Conservation (phyloP, 2,888 invertebrate species). For the Mimumesa dahlbomi region DNA sequence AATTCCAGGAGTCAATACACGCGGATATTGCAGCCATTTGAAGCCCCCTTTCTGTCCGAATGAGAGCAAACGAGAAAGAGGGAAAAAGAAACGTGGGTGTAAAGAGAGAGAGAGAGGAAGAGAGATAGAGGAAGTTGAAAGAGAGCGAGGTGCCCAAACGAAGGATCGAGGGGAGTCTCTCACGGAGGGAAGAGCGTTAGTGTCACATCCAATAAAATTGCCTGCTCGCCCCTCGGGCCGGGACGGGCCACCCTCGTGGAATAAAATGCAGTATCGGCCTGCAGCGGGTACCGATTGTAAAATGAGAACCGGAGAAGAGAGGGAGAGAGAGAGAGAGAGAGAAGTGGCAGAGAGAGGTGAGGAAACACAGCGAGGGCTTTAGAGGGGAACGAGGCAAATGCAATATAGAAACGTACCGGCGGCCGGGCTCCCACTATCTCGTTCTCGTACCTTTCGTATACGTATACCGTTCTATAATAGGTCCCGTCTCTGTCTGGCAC, state of each 20-base stretch:
- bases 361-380: conserved; percentile 8
- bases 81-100: too few relatives aligned
- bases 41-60: conserved; percentile 67
- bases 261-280: conserved; percentile 72
- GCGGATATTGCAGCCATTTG: conserved; percentile 74
- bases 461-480: conserved; percentile 42
- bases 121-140: conserved; percentile 5
- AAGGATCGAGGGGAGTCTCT: conserved; percentile 51
- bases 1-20: conserved; percentile 74
- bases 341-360: too few relatives aligned
- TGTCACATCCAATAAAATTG: conserved; percentile 76
- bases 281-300: conserved; percentile 66
- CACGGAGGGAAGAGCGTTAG: conserved; percentile 61
- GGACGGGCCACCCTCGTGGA: conserved; percentile 62
- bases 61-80: conserved; percentile 49
- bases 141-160: conserved; percentile 37
- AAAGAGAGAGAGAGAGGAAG: conserved; percentile 14
- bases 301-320: conserved; percentile 53
- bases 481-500: conserved; percentile 23
- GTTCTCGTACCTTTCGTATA: conserved; percentile 13
- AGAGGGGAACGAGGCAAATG: conserved; percentile 51
- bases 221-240: conserved; percentile 60
- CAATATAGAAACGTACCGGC: conserved; percentile 56
- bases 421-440: too few relatives aligned
- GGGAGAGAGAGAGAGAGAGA: conserved; percentile 10